Conservation (phyloP, 1,140 invertebrate species). For the Drosophila kepulauana region DNA sequence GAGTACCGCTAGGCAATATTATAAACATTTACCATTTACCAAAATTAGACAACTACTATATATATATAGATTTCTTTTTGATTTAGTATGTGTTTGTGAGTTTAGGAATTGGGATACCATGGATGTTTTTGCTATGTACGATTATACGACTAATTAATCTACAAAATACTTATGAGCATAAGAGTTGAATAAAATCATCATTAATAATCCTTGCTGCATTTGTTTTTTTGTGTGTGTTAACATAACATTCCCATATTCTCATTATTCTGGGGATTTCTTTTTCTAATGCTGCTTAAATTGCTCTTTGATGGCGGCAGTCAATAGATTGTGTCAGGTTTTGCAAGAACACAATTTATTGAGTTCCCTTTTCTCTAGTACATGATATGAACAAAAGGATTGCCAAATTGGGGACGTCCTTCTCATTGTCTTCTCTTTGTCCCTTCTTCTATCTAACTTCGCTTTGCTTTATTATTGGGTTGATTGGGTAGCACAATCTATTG, state of each 20-base stretch:
- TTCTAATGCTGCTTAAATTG: slow-evolving; percentile 45
- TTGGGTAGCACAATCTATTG: slow-evolving; percentile 61
- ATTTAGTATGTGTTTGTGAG: neutral
- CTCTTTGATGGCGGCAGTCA: slow-evolving; percentile 62
- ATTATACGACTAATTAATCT: slow-evolving; percentile 34
- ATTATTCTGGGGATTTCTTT: slow-evolving; percentile 33
- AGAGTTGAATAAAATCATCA: slow-evolving; percentile 54
- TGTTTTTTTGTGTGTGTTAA: slow-evolving; percentile 12
- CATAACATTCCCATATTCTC: slow-evolving; percentile 46
- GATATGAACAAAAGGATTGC: slow-evolving; percentile 77
- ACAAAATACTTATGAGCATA: slow-evolving; percentile 43
- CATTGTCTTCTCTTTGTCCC: neutral
- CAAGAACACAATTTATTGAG: slow-evolving; percentile 1
- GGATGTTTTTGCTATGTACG: slow-evolving; percentile 26
- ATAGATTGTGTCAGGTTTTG: slow-evolving; percentile 59
- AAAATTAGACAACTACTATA: slow-evolving; percentile 55
- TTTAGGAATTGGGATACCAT: slow-evolving; percentile 48
- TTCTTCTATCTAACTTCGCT: neutral
- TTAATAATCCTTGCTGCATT: slow-evolving; percentile 15
- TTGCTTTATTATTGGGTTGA: neutral
- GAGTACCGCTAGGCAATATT: slow-evolving; percentile 38
- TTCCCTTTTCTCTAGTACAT: slow-evolving; percentile 42
- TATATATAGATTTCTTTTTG: neutral
- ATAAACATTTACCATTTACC: slow-evolving; percentile 36
- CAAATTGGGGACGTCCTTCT: slow-evolving; percentile 32